Evolutionary conservation across 2,888 invertebrate genomes (phyloP).

Genomic region (Eumerus sabulonum): DNA sequence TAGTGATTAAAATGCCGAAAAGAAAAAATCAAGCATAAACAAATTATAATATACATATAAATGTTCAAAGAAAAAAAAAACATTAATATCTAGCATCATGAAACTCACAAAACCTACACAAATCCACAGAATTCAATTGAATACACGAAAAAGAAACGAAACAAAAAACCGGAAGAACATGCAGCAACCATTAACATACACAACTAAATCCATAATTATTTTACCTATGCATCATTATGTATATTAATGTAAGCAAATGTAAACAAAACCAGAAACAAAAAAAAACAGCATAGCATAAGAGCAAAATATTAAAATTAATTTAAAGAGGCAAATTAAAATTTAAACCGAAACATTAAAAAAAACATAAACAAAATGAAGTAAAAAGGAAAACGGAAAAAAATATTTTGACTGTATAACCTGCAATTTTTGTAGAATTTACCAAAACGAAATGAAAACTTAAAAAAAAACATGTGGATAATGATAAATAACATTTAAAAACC

Average conservation of each 20-base stretch:
- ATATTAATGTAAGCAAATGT: slow-evolving; percentile 62
- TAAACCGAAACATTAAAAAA: neutral
- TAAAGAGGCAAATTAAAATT: slow-evolving; percentile 51
- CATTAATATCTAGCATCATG: slow-evolving; percentile 53
- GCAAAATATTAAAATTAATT: slow-evolving; percentile 32
- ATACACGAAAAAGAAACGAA: slow-evolving; percentile 27
- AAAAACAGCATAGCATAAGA: slow-evolving; percentile 40
- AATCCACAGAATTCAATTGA: slow-evolving; percentile 29
- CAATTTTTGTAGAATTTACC: slow-evolving; percentile 68
- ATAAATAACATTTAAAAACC: slow-evolving; percentile 72
- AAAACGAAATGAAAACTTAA: slow-evolving; percentile 33
- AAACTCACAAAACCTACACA: slow-evolving; percentile 67
- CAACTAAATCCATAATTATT: slow-evolving; percentile 44
- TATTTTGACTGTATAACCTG: slow-evolving; percentile 68
- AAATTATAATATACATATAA: slow-evolving; percentile 65
- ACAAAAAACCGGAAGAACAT: too few relatives aligned
- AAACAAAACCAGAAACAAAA: slow-evolving; percentile 27
- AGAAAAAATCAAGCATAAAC: slow-evolving; percentile 54
- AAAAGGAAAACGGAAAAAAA: slow-evolving; percentile 39
- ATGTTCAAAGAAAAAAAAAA: slow-evolving; percentile 72
- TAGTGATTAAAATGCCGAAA: slow-evolving; percentile 51
- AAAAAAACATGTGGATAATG: slow-evolving; percentile 70
- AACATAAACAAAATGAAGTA: too few relatives aligned
- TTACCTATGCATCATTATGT: slow-evolving; percentile 40
- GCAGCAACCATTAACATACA: slow-evolving; percentile 9